Evolutionary conservation across 1,140 invertebrate species (phyloP), one percentile per base, ranked within the genome.

Genomic region (Scaptomyza montana): DNA sequence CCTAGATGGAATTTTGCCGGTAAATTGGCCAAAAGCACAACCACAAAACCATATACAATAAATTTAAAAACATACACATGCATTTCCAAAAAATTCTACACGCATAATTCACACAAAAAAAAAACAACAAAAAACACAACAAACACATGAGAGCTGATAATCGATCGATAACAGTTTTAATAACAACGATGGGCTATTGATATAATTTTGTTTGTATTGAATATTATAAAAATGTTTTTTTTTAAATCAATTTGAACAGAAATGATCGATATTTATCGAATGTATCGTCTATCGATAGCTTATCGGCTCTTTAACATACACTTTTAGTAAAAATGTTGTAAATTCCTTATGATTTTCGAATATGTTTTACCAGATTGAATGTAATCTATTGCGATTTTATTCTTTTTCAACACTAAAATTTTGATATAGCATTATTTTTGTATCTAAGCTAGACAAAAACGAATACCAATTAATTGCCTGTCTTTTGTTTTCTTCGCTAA

Each of bases 1-100:
- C 68, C 90, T 87, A 91, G 90, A 84, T 91, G 90, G 90, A 91
- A 91, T 89, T 90, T 91, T 87, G 80, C 90, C 90, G 90, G 90
- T 91, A 91, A 91, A 91, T 91, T 90, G 89, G 90, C 90, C 78
- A 89, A 65, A 76, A 56, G 59, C 47, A 54, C 49, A 66, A 66
- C 41, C 39, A 74, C 39, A 74, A 21, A 65, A 53, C 9, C 33
- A 56, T 8, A 51, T 12, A 16, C 21, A 25, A 25, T 25, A 63
- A 64, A 6, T 9, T 9, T 41, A 2, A 51, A 7, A 71, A 51
- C 16, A 50, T 13, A 75, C 25, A 65, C 36, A 65, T 5, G 49
- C 13, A 64, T 9, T 70, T n/a, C 45, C 16, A 74, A 47, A 71
- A 33, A 64, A 16, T 57, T 55, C 19, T 2, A 67, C 39, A 65